phyloP scores from a whole-genome alignment of 2,797 vertebrate genomes.

The Amphiprion clarkii region DNA sequence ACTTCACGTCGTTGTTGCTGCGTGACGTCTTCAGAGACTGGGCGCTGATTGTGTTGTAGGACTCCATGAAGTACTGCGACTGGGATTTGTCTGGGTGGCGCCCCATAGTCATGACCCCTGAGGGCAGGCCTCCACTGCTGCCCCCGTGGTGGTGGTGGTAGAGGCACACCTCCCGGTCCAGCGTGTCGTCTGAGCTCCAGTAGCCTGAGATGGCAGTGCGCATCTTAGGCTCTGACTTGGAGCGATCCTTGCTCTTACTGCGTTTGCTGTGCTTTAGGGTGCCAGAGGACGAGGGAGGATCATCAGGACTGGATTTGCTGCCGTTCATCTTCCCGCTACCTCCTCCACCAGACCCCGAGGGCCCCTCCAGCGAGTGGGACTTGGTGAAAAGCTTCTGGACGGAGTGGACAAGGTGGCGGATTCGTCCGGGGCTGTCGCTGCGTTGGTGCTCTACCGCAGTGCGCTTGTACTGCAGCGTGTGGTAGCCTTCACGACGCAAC shows the following conservation, averaged over 20 bases:
- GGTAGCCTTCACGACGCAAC: slow-evolving; percentile 93
- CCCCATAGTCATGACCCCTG: slow-evolving; percentile 97
- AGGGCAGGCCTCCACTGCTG: slow-evolving; percentile 68
- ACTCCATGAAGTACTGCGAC: slow-evolving; percentile 96
- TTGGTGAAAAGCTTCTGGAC: slow-evolving; percentile 99
- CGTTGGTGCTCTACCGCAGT: slow-evolving; percentile 93
- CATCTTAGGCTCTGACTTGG: slow-evolving; percentile 90
- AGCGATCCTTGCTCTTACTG: slow-evolving; percentile 95
- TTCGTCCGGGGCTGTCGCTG: slow-evolving; percentile 95
- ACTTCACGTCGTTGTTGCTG: slow-evolving; percentile 95
- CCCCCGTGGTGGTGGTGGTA: slow-evolving; percentile 89
- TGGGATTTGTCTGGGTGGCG: slow-evolving; percentile 94
- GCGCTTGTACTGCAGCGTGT: slow-evolving; percentile 96
- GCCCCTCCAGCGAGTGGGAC: slow-evolving; percentile 96
- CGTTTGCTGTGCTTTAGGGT: slow-evolving; percentile 89
- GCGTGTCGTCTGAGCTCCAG: slow-evolving; percentile 96
- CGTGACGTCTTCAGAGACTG: slow-evolving; percentile 93
- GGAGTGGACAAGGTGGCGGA: slow-evolving; percentile 96
- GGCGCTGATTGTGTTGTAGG: slow-evolving; percentile 93
- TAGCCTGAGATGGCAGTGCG: slow-evolving; percentile 90
- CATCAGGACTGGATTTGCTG: slow-evolving; percentile 79
- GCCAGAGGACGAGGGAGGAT: slow-evolving; percentile 75
- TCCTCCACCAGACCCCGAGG: slow-evolving; percentile 77
- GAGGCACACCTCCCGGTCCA: slow-evolving; percentile 93
- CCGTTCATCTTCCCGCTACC: slow-evolving; percentile 81